phyloP scores from a whole-genome alignment of 2,113 vertebrate species.

The Perccottus glenii region DNA sequence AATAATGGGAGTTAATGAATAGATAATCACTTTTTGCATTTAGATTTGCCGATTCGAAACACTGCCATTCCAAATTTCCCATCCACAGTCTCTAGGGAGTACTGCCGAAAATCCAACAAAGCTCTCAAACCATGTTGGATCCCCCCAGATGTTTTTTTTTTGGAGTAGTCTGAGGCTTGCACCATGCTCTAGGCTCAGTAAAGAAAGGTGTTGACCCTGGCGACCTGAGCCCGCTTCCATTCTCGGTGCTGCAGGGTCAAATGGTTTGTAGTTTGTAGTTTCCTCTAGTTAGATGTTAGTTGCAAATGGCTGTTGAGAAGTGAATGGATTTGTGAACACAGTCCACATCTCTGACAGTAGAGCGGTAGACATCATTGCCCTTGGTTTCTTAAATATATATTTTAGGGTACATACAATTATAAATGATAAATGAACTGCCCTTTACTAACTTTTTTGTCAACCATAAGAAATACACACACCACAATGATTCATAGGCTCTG shows the following conservation, averaged over 20 bases:
- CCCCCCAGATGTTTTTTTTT: slow-evolving; percentile 47
- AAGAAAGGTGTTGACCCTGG: slow-evolving; percentile 72
- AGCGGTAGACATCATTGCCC: slow-evolving; percentile 23
- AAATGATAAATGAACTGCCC: slow-evolving; percentile 17
- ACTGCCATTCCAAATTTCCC: slow-evolving; percentile 23
- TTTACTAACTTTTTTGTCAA: too few relatives aligned
- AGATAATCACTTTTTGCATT: slow-evolving; percentile 53
- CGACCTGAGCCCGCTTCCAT: slow-evolving; percentile 61
- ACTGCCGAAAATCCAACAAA: slow-evolving; percentile 35
- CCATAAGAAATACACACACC: neutral
- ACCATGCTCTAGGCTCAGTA: slow-evolving; percentile 62
- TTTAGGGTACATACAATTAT: slow-evolving; percentile 8
- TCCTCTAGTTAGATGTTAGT: slow-evolving; percentile 71
- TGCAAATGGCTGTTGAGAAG: slow-evolving; percentile 63
- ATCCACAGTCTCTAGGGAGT: slow-evolving; percentile 13
- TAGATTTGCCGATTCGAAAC: slow-evolving; percentile 25
- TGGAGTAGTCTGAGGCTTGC: slow-evolving; percentile 46
- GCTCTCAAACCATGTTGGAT: slow-evolving; percentile 61
- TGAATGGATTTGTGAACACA: slow-evolving; percentile 19
- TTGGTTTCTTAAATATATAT: slow-evolving; percentile 2
- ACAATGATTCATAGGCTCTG: neutral
- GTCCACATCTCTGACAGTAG: slow-evolving; percentile 2
- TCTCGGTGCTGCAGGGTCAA: slow-evolving; percentile 73
- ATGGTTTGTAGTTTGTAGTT: slow-evolving; percentile 73
- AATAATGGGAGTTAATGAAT: slow-evolving; percentile 64